Percentiles rank a stretch among this genome's conserved stretches.
These are phyloP conservation scores for Drosophila merina DNA, from an alignment of 2,888 invertebrate genomes.

Conservation along the genomic window DNA sequence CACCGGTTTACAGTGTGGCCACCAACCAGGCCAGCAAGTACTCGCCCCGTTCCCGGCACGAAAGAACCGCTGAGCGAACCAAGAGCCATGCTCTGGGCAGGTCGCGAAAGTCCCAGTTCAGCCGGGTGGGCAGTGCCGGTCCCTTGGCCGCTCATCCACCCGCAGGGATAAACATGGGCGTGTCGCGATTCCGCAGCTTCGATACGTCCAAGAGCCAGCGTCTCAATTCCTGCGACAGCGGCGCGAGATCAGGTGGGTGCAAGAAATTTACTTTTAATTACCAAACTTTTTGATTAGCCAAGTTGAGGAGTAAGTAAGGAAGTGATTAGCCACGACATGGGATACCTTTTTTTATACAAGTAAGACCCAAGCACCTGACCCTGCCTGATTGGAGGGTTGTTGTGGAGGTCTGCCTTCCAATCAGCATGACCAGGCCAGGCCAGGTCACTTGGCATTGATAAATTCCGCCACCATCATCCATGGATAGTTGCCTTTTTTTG, in stretches of 20 bases:
- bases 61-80: slow-evolving; percentile 80
- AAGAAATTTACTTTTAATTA: slow-evolving; percentile 1
- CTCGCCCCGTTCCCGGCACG: slow-evolving; percentile 73
- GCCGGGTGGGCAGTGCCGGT: slow-evolving; percentile 61
- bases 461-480: slow-evolving; percentile 1
- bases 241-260: slow-evolving; percentile 83
- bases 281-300: background rate
- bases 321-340: slow-evolving; percentile 4
- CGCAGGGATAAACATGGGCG: slow-evolving; percentile 78
- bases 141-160: slow-evolving; percentile 31
- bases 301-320: background rate
- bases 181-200: slow-evolving; percentile 87
- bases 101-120: slow-evolving; percentile 86
- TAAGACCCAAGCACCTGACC: background rate
- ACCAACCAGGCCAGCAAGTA: slow-evolving; percentile 51
- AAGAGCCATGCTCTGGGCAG: slow-evolving; percentile 82
- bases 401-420: background rate
- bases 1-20: slow-evolving; percentile 77
- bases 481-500: background rate
- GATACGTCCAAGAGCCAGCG: slow-evolving; percentile 85
- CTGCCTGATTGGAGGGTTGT: background rate
- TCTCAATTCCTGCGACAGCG: slow-evolving; percentile 85
- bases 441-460: background rate
- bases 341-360: background rate
- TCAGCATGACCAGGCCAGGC: background rate